These are phyloP conservation scores for Pitangus sulphuratus DNA, from an alignment of 2,797 vertebrate species.

Conservation along the genomic window DNA sequence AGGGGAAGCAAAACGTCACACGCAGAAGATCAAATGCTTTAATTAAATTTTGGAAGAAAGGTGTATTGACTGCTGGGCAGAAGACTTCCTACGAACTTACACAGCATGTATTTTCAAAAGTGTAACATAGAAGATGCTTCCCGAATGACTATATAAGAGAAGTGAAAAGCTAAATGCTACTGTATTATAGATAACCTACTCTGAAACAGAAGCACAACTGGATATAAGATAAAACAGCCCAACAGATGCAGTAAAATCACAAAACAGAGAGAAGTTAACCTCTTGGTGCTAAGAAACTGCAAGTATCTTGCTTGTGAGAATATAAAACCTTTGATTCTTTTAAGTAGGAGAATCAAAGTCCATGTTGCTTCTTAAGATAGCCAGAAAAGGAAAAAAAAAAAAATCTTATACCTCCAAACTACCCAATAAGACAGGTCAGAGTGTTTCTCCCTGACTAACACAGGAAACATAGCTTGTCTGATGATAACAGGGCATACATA, in stretches of 20 bases:
- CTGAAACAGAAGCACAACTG: neutral
- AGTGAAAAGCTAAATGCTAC: neutral
- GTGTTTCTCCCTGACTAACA: neutral
- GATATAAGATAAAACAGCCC: neutral
- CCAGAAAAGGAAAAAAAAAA: neutral
- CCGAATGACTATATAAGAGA: neutral
- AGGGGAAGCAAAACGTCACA: neutral
- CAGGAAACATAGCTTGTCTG: neutral
- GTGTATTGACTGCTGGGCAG: neutral
- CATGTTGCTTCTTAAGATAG: neutral
- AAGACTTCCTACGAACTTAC: neutral
- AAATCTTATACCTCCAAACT: neutral
- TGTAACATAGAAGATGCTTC: neutral
- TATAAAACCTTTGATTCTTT: neutral
- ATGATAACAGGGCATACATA: neutral
- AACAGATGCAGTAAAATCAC: neutral
- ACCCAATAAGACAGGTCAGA: neutral
- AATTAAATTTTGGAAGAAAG: slow-evolving; percentile 37
- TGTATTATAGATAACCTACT: neutral
- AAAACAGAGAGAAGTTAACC: neutral
- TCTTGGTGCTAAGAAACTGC: neutral
- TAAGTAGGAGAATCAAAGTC: neutral
- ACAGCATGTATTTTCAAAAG: neutral
- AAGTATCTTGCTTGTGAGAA: neutral
- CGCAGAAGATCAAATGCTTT: slow-evolving; percentile 22